phyloP scores from a whole-genome alignment of 2,113 vertebrate species.

The Ploceus nigricollis region DNA sequence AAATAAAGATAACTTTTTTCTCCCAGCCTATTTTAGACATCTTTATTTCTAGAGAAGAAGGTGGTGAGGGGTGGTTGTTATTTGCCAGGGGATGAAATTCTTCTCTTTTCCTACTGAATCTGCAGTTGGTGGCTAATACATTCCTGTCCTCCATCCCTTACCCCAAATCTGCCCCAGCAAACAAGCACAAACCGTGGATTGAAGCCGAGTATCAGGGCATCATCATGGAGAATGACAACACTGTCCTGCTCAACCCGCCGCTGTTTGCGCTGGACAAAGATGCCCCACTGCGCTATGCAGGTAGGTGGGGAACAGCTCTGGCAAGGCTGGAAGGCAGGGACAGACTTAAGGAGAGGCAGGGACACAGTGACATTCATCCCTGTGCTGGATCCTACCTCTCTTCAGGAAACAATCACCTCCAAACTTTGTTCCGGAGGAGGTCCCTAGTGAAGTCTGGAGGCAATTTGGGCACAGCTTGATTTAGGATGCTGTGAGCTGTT shows the following conservation, averaged over 20 bases:
- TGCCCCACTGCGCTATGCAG: conserved; percentile 92
- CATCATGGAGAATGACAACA: conserved; percentile 98
- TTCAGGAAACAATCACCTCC: background rate
- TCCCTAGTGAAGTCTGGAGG: background rate
- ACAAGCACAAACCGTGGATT: conserved; percentile 99
- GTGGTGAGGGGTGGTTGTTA: background rate
- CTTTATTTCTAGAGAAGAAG: background rate
- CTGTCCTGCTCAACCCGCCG: conserved; percentile 92
- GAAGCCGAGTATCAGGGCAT: conserved; percentile 98
- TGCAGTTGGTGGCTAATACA: background rate
- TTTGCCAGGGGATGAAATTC: background rate
- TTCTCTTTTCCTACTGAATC: background rate
- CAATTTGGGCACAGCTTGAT: background rate
- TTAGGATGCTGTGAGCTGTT: conserved; percentile 29
- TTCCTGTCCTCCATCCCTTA: conserved; percentile 5
- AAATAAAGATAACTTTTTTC: background rate
- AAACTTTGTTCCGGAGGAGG: background rate
- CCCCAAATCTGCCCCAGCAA: conserved; percentile 76
- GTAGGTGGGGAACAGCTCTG: conserved; percentile 63
- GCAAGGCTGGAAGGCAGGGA: background rate
- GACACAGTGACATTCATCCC: background rate
- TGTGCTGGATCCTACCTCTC: background rate
- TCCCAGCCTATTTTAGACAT: background rate
- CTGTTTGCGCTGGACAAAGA: conserved; percentile 98
- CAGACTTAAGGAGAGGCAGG: background rate